These are phyloP conservation scores for Nebria brevicollis DNA, from an alignment of 2,888 invertebrate species.

Conservation along the genomic window DNA sequence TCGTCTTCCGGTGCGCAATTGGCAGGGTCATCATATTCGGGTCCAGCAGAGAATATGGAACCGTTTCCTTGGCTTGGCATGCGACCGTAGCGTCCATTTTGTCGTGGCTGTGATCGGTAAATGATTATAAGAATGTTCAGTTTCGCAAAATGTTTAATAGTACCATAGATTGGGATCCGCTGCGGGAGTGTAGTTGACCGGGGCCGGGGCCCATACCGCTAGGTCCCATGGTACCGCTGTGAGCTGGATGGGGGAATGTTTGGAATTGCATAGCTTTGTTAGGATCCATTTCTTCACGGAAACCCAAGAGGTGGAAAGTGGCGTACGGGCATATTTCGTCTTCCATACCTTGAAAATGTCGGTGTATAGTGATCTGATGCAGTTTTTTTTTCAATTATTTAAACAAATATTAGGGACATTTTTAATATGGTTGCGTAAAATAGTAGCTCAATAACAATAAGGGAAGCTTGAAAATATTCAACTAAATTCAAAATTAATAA, in stretches of 20 bases:
- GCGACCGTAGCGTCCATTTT: conserved; percentile 75
- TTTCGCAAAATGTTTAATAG: background rate
- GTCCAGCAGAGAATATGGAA: conserved; percentile 83
- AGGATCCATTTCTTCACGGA: conserved; percentile 96
- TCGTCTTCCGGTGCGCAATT: conserved; percentile 92
- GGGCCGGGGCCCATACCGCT: conserved; percentile 73
- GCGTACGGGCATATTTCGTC: conserved; percentile 98
- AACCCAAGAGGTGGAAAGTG: conserved; percentile 93
- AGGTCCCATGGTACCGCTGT: conserved; percentile 85
- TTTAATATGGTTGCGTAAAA: too few relatives aligned
- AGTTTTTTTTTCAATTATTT: background rate
- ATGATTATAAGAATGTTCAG: background rate
- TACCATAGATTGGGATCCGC: conserved; percentile 91
- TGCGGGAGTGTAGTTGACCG: conserved; percentile 82
- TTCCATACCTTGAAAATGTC: conserved; percentile 79
- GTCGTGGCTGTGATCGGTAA: conserved; percentile 66
- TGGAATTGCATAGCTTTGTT: conserved; percentile 90
- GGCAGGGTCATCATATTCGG: conserved; percentile 93
- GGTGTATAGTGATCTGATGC: background rate
- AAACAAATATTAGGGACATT: background rate
- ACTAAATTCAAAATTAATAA: too few relatives aligned
- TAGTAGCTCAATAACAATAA: too few relatives aligned
- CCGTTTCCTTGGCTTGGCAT: conserved; percentile 76
- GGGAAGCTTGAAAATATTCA: too few relatives aligned
- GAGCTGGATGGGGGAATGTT: conserved; percentile 84